These are phyloP conservation scores for Rhinophrynus dorsalis DNA, from an alignment of 2,797 vertebrate species.

Conservation along the genomic window DNA sequence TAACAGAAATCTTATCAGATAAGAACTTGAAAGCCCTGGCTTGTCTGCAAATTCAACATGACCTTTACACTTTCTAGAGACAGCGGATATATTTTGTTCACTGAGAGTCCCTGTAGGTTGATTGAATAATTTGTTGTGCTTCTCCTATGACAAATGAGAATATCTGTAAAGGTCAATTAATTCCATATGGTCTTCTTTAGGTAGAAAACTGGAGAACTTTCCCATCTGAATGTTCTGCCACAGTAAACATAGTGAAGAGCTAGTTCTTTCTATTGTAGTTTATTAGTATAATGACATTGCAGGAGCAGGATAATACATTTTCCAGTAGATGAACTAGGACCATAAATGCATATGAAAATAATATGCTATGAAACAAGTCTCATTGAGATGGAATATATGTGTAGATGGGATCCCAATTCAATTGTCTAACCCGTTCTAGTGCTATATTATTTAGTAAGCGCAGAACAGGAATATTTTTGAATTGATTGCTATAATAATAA, in stretches of 20 bases:
- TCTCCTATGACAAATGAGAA: constrained; percentile 25
- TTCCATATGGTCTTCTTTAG: constrained; percentile 21
- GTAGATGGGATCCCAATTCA: not conserved
- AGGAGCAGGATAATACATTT: not conserved
- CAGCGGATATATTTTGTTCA: constrained; percentile 23
- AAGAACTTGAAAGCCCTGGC: not conserved
- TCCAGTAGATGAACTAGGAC: not conserved
- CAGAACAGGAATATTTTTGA: too few relatives aligned
- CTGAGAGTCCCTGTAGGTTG: constrained; percentile 22
- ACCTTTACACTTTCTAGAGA: constrained; percentile 20
- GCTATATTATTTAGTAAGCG: too few relatives aligned
- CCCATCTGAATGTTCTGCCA: constrained; percentile 1
- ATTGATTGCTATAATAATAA: too few relatives aligned
- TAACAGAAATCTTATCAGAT: not conserved
- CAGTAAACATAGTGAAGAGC: not conserved
- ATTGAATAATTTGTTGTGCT: constrained; percentile 33
- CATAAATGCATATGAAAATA: not conserved
- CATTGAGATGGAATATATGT: not conserved
- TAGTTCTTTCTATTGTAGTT: not conserved
- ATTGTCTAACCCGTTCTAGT: too few relatives aligned
- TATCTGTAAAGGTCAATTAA: constrained; percentile 32
- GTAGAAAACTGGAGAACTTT: not conserved
- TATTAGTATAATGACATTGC: not conserved
- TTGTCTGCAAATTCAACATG: constrained; percentile 16
- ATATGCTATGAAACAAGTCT: not conserved